Percentiles rank a stretch among this genome's conserved stretches.
Conservation (phyloP, 2,113 vertebrate genomes). For the Marcusenius ussheri region DNA sequence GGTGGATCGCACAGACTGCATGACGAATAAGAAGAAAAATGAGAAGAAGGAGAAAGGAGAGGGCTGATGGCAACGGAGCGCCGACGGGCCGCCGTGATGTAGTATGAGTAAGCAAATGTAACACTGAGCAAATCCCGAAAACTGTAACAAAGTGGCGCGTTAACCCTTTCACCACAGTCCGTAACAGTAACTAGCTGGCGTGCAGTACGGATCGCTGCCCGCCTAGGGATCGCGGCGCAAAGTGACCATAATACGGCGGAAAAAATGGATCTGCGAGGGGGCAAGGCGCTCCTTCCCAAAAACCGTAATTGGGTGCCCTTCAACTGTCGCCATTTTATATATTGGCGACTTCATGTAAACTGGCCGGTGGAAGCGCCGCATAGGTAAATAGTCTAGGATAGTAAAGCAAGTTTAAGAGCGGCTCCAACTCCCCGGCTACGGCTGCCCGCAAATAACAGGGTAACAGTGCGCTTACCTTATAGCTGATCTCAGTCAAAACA, state of each 20-base stretch:
- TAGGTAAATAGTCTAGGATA: constrained; percentile 45
- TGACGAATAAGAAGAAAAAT: background rate
- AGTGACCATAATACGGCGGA: background rate
- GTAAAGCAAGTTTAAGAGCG: constrained; percentile 51
- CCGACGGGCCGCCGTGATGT: background rate
- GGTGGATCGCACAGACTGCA: background rate
- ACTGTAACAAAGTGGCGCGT: constrained; percentile 58
- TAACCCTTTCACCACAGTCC: constrained; percentile 55
- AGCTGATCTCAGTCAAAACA: constrained; percentile 45
- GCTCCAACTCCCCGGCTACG: constrained; percentile 16
- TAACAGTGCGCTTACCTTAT: constrained; percentile 61
- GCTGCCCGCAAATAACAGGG: constrained; percentile 29
- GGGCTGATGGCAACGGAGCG: background rate
- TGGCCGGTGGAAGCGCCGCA: constrained; percentile 53
- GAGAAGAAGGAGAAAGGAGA: background rate
- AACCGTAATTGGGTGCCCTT: constrained; percentile 52
- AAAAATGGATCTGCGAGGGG: background rate
- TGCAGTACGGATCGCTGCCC: constrained; percentile 20
- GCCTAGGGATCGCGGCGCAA: background rate
- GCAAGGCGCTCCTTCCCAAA: constrained; percentile 41
- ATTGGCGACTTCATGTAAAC: constrained; percentile 67
- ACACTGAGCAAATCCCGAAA: constrained; percentile 39
- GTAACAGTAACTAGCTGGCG: constrained; percentile 41
- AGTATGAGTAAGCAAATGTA: constrained; percentile 10
- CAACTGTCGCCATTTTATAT: constrained; percentile 75